Conservation (phyloP, 2,797 vertebrate genomes). For the Falco cherrug region DNA sequence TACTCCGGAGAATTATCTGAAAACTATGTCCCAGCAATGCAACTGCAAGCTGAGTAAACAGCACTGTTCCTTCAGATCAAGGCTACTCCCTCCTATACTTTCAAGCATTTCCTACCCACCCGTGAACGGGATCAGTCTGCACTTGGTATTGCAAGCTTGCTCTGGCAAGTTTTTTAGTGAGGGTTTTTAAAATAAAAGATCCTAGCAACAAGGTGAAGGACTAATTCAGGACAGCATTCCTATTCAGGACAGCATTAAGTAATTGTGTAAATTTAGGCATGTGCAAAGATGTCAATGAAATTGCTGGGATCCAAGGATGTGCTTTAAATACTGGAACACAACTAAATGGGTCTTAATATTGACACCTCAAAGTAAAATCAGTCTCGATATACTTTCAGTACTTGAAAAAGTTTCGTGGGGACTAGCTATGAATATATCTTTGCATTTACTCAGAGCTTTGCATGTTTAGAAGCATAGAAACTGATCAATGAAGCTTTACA, state of each 20-base stretch:
- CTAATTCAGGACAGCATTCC: background rate
- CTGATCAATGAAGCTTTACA: background rate
- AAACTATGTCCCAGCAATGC: background rate
- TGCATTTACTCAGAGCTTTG: background rate
- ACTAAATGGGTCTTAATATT: background rate
- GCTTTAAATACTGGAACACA: background rate
- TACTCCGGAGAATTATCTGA: background rate
- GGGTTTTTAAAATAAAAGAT: background rate
- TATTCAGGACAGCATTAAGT: background rate
- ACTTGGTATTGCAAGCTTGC: slow-evolving; percentile 28
- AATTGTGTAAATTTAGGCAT: background rate
- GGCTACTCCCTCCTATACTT: background rate
- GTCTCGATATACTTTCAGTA: background rate
- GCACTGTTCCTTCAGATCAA: background rate
- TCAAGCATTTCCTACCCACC: slow-evolving; percentile 26
- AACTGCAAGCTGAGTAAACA: slow-evolving; percentile 27
- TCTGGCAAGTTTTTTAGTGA: slow-evolving; percentile 1
- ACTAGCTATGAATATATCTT: background rate
- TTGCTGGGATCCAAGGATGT: background rate
- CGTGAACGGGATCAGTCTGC: background rate
- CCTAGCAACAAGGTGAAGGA: slow-evolving; percentile 10
- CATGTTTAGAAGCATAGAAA: background rate
- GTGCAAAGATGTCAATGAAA: background rate
- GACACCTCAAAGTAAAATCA: background rate
- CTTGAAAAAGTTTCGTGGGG: background rate